Evolutionary conservation across 2,797 vertebrate species (phyloP).

Genomic region (Serranus cabrilla): DNA sequence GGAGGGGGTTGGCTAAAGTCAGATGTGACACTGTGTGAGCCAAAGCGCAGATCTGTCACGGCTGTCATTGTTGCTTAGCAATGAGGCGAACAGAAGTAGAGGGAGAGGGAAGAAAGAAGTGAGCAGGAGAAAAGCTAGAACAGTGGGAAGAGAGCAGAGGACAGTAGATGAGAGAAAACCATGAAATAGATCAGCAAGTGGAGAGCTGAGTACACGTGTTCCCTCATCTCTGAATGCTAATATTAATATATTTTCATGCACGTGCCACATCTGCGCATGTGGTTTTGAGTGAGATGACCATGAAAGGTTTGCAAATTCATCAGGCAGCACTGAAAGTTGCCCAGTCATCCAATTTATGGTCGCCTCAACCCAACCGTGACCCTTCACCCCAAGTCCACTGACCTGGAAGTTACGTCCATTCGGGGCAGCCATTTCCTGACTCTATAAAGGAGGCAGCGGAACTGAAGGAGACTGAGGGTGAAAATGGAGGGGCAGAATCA

Average conservation of each 20-base stretch:
- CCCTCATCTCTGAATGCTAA: conserved; percentile 11
- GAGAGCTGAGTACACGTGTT: background rate
- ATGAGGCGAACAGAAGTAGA: conserved; percentile 62
- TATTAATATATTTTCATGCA: conserved; percentile 18
- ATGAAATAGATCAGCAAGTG: conserved; percentile 1
- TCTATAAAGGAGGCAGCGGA: conserved; percentile 80
- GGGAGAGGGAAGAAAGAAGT: conserved; percentile 42
- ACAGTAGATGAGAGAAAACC: conserved; percentile 27
- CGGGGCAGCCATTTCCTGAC: conserved; percentile 76
- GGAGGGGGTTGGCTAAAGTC: conserved; percentile 74
- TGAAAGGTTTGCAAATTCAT: conserved; percentile 30
- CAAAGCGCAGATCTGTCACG: conserved; percentile 78
- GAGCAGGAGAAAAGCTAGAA: conserved; percentile 30
- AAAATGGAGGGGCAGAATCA: conserved; percentile 80
- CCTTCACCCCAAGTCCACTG: conserved; percentile 74
- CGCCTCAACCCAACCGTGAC: conserved; percentile 70
- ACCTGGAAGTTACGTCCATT: conserved; percentile 85
- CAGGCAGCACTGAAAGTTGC: conserved; percentile 46
- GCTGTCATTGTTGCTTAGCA: conserved; percentile 80
- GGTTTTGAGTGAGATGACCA: conserved; percentile 13
- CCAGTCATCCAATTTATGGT: conserved; percentile 70
- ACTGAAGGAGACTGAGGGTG: conserved; percentile 70
- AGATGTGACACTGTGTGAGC: conserved; percentile 73
- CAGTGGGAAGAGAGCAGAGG: conserved; percentile 40
- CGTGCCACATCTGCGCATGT: conserved; percentile 38